Evolutionary conservation across 1,140 invertebrate species (phyloP).

Genomic region (Proctacanthus coquilletti): DNA sequence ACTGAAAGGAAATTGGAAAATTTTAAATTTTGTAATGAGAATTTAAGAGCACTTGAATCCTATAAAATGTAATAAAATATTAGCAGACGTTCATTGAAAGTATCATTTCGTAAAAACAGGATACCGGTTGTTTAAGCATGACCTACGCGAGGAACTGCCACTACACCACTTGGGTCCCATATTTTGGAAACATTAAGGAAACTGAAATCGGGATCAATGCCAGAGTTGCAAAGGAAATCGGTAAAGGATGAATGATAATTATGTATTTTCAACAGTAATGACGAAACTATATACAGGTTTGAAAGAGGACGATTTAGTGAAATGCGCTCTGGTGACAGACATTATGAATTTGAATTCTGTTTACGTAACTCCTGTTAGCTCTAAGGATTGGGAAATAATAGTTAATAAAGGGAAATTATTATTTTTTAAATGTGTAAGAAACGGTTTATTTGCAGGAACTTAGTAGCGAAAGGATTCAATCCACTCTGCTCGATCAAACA

Average conservation of each 20-base stretch:
- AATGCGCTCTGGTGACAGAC: conserved; percentile 26
- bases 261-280: neutral
- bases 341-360: conserved; percentile 21
- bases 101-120: no score
- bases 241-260: conserved; percentile 11
- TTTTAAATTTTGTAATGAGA: conserved; percentile 6
- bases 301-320: conserved; percentile 26
- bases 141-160: conserved; percentile 17
- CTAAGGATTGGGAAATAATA: conserved; percentile 31
- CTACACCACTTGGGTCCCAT: conserved; percentile 24
- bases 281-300: conserved; percentile 21
- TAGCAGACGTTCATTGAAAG: no score
- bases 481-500: conserved; percentile 33
- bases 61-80: no score
- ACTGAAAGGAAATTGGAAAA: conserved; percentile 21
- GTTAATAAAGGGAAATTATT: conserved; percentile 10
- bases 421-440: neutral
- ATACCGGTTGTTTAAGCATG: conserved; percentile 25
- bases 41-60: conserved; percentile 7
- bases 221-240: conserved; percentile 28
- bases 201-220: conserved; percentile 31
- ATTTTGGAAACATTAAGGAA: conserved; percentile 22
- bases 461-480: conserved; percentile 32
- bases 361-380: conserved; percentile 24
- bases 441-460: conserved; percentile 27